Evolutionary conservation across 1,140 invertebrate genomes (phyloP).

Genomic region (Calosoma granatense): DNA sequence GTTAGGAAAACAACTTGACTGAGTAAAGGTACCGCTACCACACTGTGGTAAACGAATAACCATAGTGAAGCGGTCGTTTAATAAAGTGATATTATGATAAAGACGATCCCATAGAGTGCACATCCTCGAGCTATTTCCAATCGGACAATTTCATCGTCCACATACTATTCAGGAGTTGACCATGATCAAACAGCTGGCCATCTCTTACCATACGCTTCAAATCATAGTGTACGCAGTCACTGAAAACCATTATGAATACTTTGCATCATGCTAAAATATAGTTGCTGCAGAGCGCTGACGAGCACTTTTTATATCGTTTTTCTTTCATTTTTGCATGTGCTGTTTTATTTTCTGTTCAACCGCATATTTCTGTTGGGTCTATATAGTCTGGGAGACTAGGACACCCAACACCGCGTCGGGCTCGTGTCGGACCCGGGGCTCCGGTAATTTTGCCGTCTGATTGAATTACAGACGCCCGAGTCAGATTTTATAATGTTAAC

Average conservation of each 20-base stretch:
- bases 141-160: not conserved
- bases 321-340: no score
- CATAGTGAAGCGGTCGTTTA: not conserved
- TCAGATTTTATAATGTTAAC: slow-evolving; percentile 8
- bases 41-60: not conserved
- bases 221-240: slow-evolving; percentile 3
- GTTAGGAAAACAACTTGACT: no score
- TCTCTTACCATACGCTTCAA: not conserved
- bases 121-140: slow-evolving; percentile 4
- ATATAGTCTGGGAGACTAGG: not conserved
- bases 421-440: not conserved
- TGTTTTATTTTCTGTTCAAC: not conserved
- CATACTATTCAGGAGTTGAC: not conserved
- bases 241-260: slow-evolving; percentile 8
- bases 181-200: not conserved
- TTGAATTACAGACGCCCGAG: slow-evolving; percentile 5
- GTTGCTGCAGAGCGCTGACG: not conserved
- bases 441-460: not conserved
- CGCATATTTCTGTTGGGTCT: not conserved
- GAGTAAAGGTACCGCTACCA: not conserved
- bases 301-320: no score
- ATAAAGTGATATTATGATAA: slow-evolving; percentile 9
- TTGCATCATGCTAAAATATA: not conserved
- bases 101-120: slow-evolving; percentile 8
- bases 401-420: not conserved